Conservation (phyloP, 2,113 vertebrate genomes). For the Passer montanus region DNA sequence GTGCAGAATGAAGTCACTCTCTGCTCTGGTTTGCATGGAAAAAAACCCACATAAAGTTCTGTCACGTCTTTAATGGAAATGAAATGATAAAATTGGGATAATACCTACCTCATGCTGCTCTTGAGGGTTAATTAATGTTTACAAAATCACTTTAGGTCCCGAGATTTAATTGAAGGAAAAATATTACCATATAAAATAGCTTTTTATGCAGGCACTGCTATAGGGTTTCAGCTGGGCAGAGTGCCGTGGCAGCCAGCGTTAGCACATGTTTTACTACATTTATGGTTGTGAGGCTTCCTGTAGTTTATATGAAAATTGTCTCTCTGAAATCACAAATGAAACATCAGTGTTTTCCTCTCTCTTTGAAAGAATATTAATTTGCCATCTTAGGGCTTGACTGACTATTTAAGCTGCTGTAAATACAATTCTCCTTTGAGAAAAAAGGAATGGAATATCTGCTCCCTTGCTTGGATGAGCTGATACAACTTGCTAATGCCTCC, state of each 20-base stretch:
- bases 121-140: conserved; percentile 64
- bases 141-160: conserved; percentile 52
- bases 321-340: conserved; percentile 53
- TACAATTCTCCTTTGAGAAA: background rate
- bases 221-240: conserved; percentile 43
- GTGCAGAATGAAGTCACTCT: background rate
- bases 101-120: conserved; percentile 42
- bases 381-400: conserved; percentile 21
- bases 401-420: conserved; percentile 16
- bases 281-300: conserved; percentile 24
- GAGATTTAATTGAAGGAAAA: conserved; percentile 59
- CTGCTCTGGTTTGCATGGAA: background rate
- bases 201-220: background rate
- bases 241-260: conserved; percentile 5
- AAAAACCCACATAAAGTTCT: background rate
- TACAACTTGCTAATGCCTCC: background rate
- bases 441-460: background rate
- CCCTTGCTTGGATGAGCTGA: background rate
- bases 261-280: conserved; percentile 26
- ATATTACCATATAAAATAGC: conserved; percentile 51
- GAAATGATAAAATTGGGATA: conserved; percentile 33
- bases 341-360: conserved; percentile 31
- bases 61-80: conserved; percentile 26
- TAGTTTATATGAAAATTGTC: conserved; percentile 22
- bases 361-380: conserved; percentile 53